phyloP scores from a whole-genome alignment of 30 jellyfish, hydroid and myxozoan genomes.

The Nemopilema nomurai region DNA sequence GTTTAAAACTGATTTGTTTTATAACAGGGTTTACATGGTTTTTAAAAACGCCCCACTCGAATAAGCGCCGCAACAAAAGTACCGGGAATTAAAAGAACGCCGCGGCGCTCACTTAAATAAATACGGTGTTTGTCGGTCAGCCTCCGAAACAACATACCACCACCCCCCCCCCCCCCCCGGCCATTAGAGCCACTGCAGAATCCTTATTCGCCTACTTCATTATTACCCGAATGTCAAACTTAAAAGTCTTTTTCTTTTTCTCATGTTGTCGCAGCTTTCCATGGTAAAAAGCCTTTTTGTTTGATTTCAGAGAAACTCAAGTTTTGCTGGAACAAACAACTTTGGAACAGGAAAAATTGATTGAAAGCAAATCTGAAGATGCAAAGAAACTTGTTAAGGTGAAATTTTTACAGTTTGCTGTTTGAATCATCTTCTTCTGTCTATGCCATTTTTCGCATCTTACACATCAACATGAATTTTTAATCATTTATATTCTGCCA shows the following conservation, averaged over 20 bases:
- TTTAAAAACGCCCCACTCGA: too few relatives aligned
- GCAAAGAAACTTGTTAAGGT: constrained; percentile 59
- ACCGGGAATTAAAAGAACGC: background rate
- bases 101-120: background rate
- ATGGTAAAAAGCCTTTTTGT: background rate
- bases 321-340: constrained; percentile 51
- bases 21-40: too few relatives aligned
- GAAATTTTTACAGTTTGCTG: background rate
- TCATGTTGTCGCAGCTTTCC: background rate
- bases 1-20: too few relatives aligned
- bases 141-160: too few relatives aligned
- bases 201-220: too few relatives aligned
- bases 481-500: too few relatives aligned
- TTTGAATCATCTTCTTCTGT: background rate
- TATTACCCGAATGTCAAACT: too few relatives aligned
- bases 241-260: too few relatives aligned
- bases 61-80: background rate
- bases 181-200: too few relatives aligned
- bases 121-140: background rate
- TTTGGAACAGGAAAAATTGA: constrained; percentile 57
- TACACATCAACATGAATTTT: too few relatives aligned
- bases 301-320: constrained; percentile 47
- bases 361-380: constrained; percentile 58
- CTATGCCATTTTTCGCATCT: too few relatives aligned
- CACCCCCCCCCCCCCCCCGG: too few relatives aligned